Evolutionary conservation across 2,888 invertebrate species (phyloP), one percentile per base, ranked within the genome.

Genomic region (Ochropleura plecta): DNA sequence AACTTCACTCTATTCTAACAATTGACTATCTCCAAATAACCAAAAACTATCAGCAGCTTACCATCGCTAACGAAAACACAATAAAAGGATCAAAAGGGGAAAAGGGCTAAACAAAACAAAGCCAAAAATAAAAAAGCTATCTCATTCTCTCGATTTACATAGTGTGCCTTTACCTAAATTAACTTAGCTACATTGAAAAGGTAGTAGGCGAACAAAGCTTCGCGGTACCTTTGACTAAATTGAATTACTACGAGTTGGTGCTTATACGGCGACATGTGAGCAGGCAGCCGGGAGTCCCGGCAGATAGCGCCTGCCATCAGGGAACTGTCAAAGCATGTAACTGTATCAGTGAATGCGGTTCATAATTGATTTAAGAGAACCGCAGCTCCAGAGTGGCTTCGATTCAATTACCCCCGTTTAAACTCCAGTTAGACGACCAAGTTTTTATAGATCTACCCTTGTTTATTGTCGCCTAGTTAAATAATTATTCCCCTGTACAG

Each of bases 251-350:
- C 81, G 79, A 82, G 73, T 63, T 64, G 81, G 44, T 71, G 72
- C 57, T 71, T 20, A 62, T 76, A 53, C 66, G 75, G 40, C 48
- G 73, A 75, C 77, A 77, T 55, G 74, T 76, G 64, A 68, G 59
- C 64, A 64, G 57, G 44, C 49, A 63, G 72, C 53, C 40, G 8
- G 40, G 59, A 8, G 40, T 16, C 40, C 59, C 30, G 51, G 16
- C 70, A 73, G 71, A 82, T 73, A 73, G 65, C 69, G 44, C 12
- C 69, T 85, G 85, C 88, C 88, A 87, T 89, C 85, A 86, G 82
- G 81, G 88, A 90, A 82, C 90, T 87, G 91, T 92, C 93, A 91
- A 90, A 91, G 91, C 92, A 89, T 90, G 90, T 91, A 90, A 90
- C 90, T 88, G 91, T 88, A 79, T 88, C 83, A 86, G 84, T 83